phyloP scores from a whole-genome alignment of 1,140 invertebrate species.

The Cryptotermes secundus region DNA sequence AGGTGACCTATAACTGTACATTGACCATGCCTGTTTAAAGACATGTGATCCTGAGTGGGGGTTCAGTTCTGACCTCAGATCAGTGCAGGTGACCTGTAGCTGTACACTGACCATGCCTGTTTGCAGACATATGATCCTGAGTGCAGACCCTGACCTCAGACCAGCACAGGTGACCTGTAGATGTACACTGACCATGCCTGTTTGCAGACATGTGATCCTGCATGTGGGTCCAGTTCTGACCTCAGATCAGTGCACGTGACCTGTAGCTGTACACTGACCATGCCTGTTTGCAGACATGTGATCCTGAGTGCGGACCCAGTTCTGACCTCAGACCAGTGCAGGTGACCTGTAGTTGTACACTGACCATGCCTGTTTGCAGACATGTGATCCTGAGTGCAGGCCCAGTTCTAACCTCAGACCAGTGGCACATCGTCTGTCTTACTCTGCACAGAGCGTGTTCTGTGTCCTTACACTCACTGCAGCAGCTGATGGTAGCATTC shows the following conservation, averaged over 20 bases:
- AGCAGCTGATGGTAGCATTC: constrained; percentile 84
- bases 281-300: constrained; percentile 72
- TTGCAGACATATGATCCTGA: constrained; percentile 77
- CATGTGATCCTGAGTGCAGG: constrained; percentile 83
- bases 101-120: too few relatives aligned
- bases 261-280: too few relatives aligned
- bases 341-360: constrained; percentile 58
- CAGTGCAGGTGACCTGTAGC: too few relatives aligned
- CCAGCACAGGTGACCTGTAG: constrained; percentile 77
- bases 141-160: constrained; percentile 76
- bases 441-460: constrained; percentile 78
- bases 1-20: too few relatives aligned
- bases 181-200: constrained; percentile 17
- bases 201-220: constrained; percentile 74
- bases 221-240: constrained; percentile 79
- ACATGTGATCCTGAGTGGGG: too few relatives aligned
- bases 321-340: constrained; percentile 79
- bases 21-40: too few relatives aligned
- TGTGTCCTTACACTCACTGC: constrained; percentile 78
- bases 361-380: constrained; percentile 48
- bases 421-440: constrained; percentile 82
- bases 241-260: constrained; percentile 64
- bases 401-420: constrained; percentile 71
- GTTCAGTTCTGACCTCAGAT: too few relatives aligned
- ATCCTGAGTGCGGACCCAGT: constrained; percentile 78